Base-by-base conservation (phyloP, 1,140 invertebrate genomes). In the Pseudoatta argentina region DNA sequence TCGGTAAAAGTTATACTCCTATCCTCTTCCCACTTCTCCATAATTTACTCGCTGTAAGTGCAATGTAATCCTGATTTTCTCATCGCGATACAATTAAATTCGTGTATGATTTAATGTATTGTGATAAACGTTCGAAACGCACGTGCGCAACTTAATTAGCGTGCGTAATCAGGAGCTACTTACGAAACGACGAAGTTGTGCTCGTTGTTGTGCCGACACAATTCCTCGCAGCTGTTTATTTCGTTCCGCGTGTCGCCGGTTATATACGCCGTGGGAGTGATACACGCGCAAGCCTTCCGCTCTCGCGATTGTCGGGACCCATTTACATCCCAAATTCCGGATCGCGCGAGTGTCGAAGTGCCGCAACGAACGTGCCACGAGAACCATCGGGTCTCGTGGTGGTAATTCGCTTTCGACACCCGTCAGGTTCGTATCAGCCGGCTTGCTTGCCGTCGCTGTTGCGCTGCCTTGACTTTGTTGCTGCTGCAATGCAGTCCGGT, bases 331-430 rank as follows among this genome's bases (percentile, higher is more conserved):
- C 64, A 8, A 27, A 34, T 12, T 4, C 66, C 16, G 78, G 48
- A 8, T 73, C 79, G 69, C 85, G 57, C 77, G 55, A 21, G 12
- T 27, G 53, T 88, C 51, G 66, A 53, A 85, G 27, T n/a, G 72
- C 57, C 57, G 63, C 75, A 34, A 18, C 77, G 73, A 76, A 75
- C 71, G 30, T 76, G 16, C 63, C 8, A 6, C 48, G 64, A 55
- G 44, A 88, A 67, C 48, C 21, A 44, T 77, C 72, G 73, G 48
- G 67, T 39, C 55, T 61, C 69, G 53, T 53, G 61, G 55, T 53
- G 57, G 51, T 88, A 78, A 89, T 89, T 77, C 67, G 67, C 85
- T 89, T 75, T 66, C 55, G 59, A 16, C 64, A 24, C 16, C 81
- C n/a, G 81, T 66, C 86, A 72, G 51, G 27, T 30, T 34, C 30